Conservation (phyloP, 2,888 invertebrate species). For the Blastobasis lacticolella region DNA sequence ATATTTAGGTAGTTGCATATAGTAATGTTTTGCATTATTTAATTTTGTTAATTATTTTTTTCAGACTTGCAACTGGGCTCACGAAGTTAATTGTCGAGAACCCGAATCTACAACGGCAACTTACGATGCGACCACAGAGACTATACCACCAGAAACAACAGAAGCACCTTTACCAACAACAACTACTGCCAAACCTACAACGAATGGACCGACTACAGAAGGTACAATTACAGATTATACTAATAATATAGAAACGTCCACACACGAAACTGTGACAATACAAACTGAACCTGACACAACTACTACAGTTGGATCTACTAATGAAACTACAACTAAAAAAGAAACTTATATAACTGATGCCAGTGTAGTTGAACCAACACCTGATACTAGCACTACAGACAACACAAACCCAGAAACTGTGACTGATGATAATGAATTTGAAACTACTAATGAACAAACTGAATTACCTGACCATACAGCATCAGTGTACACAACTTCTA, state of each 20-base stretch:
- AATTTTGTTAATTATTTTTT: not conserved
- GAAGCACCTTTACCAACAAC: too few species aligned
- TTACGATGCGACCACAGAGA: not conserved
- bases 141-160: constrained; percentile 2
- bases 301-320: not conserved
- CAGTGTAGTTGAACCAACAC: not conserved
- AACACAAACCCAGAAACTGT: constrained; percentile 1
- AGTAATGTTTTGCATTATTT: too few species aligned
- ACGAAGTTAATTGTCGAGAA: constrained; percentile 8
- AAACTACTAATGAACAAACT: not conserved
- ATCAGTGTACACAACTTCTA: not conserved
- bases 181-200: constrained; percentile 1
- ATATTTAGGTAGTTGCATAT: too few species aligned
- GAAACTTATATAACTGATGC: not conserved
- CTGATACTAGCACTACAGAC: not conserved
- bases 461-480: not conserved
- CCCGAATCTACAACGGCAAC: not conserved
- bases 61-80: constrained; percentile 10
- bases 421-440: not conserved
- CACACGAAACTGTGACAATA: not conserved
- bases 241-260: not conserved
- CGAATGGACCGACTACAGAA: not conserved
- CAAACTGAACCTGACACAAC: not conserved
- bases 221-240: constrained; percentile 1
- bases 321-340: not conserved